Percentiles rank a stretch among this genome's conserved stretches.
These are phyloP conservation scores for Epinephelus moara DNA, from an alignment of 2,113 vertebrate genomes.

Conservation along the genomic window DNA sequence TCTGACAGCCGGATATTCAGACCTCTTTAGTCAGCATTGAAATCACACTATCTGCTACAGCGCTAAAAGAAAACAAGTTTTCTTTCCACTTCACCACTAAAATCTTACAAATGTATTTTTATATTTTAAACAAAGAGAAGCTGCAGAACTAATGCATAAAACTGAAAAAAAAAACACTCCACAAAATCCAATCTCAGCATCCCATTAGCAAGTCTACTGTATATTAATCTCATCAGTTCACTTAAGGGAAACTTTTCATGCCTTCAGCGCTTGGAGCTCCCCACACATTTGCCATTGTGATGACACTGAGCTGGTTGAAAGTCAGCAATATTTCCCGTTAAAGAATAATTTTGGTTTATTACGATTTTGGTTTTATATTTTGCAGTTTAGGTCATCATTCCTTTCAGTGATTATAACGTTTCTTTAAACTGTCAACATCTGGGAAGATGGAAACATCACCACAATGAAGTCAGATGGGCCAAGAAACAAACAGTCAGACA, in stretches of 20 bases:
- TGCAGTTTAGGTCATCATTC: no score
- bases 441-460: no score
- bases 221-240: not conserved
- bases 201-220: not conserved
- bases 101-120: not conserved
- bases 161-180: not conserved
- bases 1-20: constrained; percentile 15
- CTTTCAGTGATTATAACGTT: no score
- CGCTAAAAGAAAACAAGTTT: not conserved
- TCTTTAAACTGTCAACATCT: no score
- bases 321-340: no score
- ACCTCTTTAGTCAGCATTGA: not conserved
- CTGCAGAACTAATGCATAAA: not conserved
- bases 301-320: no score
- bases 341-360: no score
- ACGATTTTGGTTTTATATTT: no score
- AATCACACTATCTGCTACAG: not conserved
- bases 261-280: no score
- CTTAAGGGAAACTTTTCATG: not conserved
- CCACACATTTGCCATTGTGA: no score
- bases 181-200: not conserved
- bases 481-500: no score
- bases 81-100: not conserved
- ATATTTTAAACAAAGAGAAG: not conserved
- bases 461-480: no score